Conservation (phyloP, 2,113 vertebrate species). For the Pelecanoides urinatrix region DNA sequence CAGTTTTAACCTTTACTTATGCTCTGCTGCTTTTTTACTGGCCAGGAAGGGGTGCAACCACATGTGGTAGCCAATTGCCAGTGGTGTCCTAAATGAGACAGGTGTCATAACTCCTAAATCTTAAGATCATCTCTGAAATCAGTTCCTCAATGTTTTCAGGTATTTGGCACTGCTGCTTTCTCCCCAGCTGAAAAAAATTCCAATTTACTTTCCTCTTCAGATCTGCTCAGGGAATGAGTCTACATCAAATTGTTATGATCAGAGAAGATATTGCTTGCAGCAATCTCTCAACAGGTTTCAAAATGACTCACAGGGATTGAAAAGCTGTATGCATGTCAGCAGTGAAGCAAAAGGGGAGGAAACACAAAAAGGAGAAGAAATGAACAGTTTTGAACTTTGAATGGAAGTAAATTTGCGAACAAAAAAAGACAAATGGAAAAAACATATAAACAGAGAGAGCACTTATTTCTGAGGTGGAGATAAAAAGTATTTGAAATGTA, state of each 20-base stretch:
- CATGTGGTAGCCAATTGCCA: constrained; percentile 14
- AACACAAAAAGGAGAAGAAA: neutral
- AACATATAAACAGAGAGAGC: neutral
- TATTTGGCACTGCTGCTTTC: neutral
- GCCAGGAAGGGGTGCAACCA: neutral
- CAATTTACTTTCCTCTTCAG: constrained; percentile 68
- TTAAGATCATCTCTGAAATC: constrained; percentile 56
- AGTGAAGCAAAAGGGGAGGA: neutral
- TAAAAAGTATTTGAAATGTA: neutral
- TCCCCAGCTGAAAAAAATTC: constrained; percentile 51
- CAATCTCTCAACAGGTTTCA: constrained; percentile 57
- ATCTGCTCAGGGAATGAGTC: constrained; percentile 57
- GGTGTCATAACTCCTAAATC: constrained; percentile 35
- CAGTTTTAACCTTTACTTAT: neutral
- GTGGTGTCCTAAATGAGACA: neutral
- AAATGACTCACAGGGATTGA: constrained; percentile 39
- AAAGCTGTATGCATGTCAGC: constrained; percentile 12
- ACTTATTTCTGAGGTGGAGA: neutral
- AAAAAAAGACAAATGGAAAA: constrained; percentile 14
- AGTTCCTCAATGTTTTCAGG: constrained; percentile 1
- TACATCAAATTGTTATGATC: constrained; percentile 67
- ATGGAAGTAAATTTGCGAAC: constrained; percentile 37
- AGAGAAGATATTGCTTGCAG: constrained; percentile 55
- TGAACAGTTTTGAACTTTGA: neutral
- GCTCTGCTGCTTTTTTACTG: neutral